These are phyloP conservation scores for Ecdyonurus torrentis DNA, from an alignment of 2,888 invertebrate genomes.

Conservation along the genomic window DNA sequence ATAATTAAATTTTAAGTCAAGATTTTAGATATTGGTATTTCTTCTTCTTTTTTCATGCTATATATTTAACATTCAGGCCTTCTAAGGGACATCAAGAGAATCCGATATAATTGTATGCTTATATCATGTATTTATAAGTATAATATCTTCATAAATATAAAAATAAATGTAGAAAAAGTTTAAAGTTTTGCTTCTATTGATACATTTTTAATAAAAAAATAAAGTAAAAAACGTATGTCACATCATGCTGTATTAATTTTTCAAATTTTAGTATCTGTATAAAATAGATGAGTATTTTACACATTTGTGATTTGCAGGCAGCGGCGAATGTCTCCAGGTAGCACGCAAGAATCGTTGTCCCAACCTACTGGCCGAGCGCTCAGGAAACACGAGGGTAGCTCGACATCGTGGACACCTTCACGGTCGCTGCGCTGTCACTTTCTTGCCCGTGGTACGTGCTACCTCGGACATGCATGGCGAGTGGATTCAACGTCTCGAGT, in stretches of 20 bases:
- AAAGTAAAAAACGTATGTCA: neutral
- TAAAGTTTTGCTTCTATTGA: too few relatives aligned
- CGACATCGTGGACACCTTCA: slow-evolving; percentile 18
- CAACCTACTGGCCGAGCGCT: slow-evolving; percentile 17
- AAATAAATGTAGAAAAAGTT: too few relatives aligned
- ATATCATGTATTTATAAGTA: too few relatives aligned
- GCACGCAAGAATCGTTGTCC: slow-evolving; percentile 28
- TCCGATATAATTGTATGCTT: too few relatives aligned
- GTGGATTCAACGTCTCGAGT: slow-evolving; percentile 17
- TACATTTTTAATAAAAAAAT: neutral
- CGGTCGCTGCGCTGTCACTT: slow-evolving; percentile 29
- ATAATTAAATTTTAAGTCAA: too few relatives aligned
- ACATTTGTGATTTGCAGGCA: slow-evolving; percentile 20
- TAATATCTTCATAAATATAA: too few relatives aligned
- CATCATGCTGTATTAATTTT: neutral
- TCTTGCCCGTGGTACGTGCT: slow-evolving; percentile 27
- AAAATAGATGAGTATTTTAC: neutral
- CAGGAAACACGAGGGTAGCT: slow-evolving; percentile 4
- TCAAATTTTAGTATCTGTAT: neutral
- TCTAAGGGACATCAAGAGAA: too few relatives aligned
- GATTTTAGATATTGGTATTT: too few relatives aligned
- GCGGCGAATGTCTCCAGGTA: slow-evolving; percentile 27
- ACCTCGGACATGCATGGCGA: slow-evolving; percentile 10
- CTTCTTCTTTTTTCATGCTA: too few relatives aligned
- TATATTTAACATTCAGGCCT: too few relatives aligned